Evolutionary conservation across 2,113 vertebrate genomes (phyloP), one percentile per base, ranked within the genome.

Genomic region (Ageneiosus marmoratus): DNA sequence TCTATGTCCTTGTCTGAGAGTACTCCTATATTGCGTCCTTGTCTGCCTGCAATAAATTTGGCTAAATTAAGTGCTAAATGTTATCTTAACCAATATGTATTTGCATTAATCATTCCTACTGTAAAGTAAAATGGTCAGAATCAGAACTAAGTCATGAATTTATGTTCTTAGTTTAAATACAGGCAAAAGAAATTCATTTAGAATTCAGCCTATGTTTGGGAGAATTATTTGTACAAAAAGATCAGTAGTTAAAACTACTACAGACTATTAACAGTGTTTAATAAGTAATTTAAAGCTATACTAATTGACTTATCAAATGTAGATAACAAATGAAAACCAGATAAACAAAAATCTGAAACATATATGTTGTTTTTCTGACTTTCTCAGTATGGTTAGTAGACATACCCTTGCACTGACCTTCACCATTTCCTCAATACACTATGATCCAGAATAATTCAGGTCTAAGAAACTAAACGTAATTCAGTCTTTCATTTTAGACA

Each of bases 11-110:
- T 96, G 95, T 95, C 94, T 95, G 93, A 90, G 90, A 93, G 93
- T 94, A 94, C 93, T 94, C 90, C 94, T 95, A 96, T 92, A 93
- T 93, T 94, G 95, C 94, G 95, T 95, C 94, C 93, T 94, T 93
- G 77, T 46, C 46, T 29, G 29, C 29, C 80, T 95, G 96, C 96
- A 96, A 97, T 98, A 97, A 95, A 97, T 97, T 96, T 97, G 95
- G 95, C 96, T 96, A 97, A 98, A 97, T 98, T 95, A 99, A 97
- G 94, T 96, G 95, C 95, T 97, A 97, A 99, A 98, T 97, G 96
- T 96, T 97, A 96, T 98, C 96, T 97, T 95, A 96, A 97, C 95
- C 97, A 97, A 98, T 98, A 97, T 96, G 96, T 96, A 97, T 96
- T 95, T 96, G 95, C 96, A 98, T 98, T 97, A 97, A 98, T 99